Evolutionary conservation across 2,797 vertebrate species (phyloP), one percentile per base, ranked within the genome.

Genomic region (Pelobates cultripes): DNA sequence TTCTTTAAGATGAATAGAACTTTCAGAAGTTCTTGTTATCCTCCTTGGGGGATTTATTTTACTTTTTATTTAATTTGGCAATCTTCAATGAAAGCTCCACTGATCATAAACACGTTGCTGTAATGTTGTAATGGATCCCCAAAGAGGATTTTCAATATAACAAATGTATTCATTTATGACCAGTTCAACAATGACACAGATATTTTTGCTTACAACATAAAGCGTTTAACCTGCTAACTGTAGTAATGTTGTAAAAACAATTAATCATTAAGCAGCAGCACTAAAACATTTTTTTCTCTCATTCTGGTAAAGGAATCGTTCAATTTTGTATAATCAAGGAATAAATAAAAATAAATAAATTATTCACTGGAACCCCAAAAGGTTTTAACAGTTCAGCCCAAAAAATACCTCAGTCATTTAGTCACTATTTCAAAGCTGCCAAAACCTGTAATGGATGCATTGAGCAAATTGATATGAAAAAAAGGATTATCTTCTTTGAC

Each of bases 341-440:
- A 60, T 80, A 70, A 66, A 40, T 53, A 42, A 51, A 2, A 68
- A 41, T 41, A 51, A 68, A 41, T 17, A 64, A 28, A 28, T 28
- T 1, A 28, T 28, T 28, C 68, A 7, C 66, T 73, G 63, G 70
- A 79, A n/a, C 6, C 47, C 17, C 42, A 45, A 47, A 72, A 17
- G n/a, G 14, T 55, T 0, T 41, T 10, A 69, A 10, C 5, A 51
- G 57, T 28, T 61, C 8, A 15, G 79, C 79, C 72, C 61, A 74
- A 7, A 60, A 70, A 61, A 75, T 75, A 68, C 66, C 41, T 63
- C 2, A 80, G 42, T 57, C 42, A 43, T 45, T 60, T 12, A 80
- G 64, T 80, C 66, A 75, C 53, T 43, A 76, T 71, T 64, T 63
- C 53, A 7, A 41, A 41, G 41, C 9, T 40, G 73, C 43, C 67